Base-by-base conservation (phyloP, 2,113 vertebrate genomes). In the Bostrychus sinensis region DNA sequence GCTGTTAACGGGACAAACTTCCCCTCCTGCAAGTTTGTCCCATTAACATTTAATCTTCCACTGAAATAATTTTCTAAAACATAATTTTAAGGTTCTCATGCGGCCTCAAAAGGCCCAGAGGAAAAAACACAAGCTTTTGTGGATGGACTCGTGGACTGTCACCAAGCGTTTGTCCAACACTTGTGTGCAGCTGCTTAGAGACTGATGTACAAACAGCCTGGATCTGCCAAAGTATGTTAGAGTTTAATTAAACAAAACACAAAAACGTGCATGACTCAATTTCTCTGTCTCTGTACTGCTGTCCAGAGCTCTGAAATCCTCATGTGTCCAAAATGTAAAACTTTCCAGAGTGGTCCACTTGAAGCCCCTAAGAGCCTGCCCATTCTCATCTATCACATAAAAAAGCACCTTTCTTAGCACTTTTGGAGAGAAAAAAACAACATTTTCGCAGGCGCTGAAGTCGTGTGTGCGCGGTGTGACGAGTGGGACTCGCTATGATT, bases 81-180 rank as follows among this genome's bases (percentile, higher is more conserved):
- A 43, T 19, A 1, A 19, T 14, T 19, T 45, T 45, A 3, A 45
- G 5, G 42, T 45, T 45, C 19, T n/a, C n/a, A n/a, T n/a, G n/a
- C n/a, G n/a, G n/a, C n/a, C n/a, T n/a, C n/a, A n/a, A n/a, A n/a
- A n/a, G n/a, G 72, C 78, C 80, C 75, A 81, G 77, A 83, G 86
- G 92, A 75, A 93, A 90, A 90, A 84, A 82, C 84, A 60, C 78
- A 82, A 75, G 63, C 82, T 85, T 26, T 70, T 72, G 81, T 51
- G 75, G 59, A 81, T 56, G 56, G 57, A 62, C 53, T 65, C 62
- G 71, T 75, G 66, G 77, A 77, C 60, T 77, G 66, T 59, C 77
- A 70, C 81, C 70, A 46, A 26, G 43, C 45, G 30, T 66, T 25
- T 39, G 45, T 62, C 56, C 12, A 63, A 62, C 61, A 45, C 54